Conservation (phyloP, 2,888 invertebrate species). For the Aelia acuminata region DNA sequence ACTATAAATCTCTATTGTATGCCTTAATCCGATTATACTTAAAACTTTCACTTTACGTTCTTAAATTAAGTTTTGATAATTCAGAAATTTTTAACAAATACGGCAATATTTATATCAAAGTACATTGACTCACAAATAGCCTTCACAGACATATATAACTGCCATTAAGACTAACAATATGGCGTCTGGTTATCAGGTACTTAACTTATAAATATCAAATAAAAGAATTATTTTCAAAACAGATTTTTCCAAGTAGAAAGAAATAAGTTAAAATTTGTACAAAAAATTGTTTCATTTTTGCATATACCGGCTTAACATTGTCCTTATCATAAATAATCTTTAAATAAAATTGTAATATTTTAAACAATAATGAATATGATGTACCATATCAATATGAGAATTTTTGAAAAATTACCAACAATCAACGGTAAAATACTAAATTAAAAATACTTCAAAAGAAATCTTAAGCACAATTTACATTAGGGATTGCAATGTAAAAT, state of each 20-base stretch:
- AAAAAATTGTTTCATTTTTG: not conserved
- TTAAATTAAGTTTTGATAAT: not conserved
- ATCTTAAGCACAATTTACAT: too few relatives aligned
- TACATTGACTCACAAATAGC: not conserved
- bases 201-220: constrained; percentile 34
- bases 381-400: not conserved
- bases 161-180: constrained; percentile 56
- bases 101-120: constrained; percentile 23
- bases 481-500: too few relatives aligned
- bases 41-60: not conserved
- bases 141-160: constrained; percentile 53
- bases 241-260: not conserved
- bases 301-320: not conserved
- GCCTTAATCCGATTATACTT: not conserved
- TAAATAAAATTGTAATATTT: not conserved
- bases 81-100: not conserved
- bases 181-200: constrained; percentile 59
- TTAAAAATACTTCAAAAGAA: not conserved
- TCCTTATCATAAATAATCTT: not conserved
- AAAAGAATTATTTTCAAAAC: constrained; percentile 4
- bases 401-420: not conserved
- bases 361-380: not conserved
- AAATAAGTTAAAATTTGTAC: not conserved
- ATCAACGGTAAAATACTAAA: not conserved
- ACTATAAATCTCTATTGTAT: not conserved